Base-by-base conservation (phyloP, 2,888 invertebrate genomes). In the Cartodere bifasciata region DNA sequence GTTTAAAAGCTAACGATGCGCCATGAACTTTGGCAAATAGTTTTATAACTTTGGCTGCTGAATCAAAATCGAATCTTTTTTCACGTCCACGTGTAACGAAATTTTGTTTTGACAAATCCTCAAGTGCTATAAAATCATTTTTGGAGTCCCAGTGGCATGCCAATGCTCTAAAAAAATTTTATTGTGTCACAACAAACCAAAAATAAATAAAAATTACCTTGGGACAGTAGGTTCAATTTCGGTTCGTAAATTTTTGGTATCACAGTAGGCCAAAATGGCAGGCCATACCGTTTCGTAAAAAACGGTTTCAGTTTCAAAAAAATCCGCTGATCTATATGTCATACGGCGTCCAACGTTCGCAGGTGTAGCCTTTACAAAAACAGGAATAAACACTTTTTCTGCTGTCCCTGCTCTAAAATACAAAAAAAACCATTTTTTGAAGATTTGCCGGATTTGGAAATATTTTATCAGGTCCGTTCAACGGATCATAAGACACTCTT, bases 281-380 rank as follows among this genome's bases (percentile, higher is more conserved):
- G 67, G 65, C 38, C 70, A 55, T 2, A 67, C 64, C 37, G 55
- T 56, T 21, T 60, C 57, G 51, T 81, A 82, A 50, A 81, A 80
- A 29, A 60, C 57, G 1, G 75, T 73, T 56, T 82, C 81, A 47
- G 80, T 81, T 37, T 61, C 60, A 46, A 81, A 82, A 50, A 80
- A 81, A 27, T 75, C 76, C 3, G 62, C 48, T 21, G 72, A 75
- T 33, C 72, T 64, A 43, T 68, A 81, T 0, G 80, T 71, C 15
- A 73, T 70, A 1, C 72, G 64, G 15, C 78, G 57, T 1, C 68
- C 71, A 2, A 69, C 36, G 45, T 70, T 77, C 29, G 64, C 65
- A 0, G 80, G 81, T 41, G 81, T 64, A n/a, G 64, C 65, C 53
- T 82, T 82, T 0, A 75, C 61, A 9, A 81, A 60, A 1, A 76